A percentile compares a stretch with the other conserved stretches of the same genome.
Evolutionary conservation across 2,797 vertebrate species (phyloP).

Genomic region (Cygnus olor): DNA sequence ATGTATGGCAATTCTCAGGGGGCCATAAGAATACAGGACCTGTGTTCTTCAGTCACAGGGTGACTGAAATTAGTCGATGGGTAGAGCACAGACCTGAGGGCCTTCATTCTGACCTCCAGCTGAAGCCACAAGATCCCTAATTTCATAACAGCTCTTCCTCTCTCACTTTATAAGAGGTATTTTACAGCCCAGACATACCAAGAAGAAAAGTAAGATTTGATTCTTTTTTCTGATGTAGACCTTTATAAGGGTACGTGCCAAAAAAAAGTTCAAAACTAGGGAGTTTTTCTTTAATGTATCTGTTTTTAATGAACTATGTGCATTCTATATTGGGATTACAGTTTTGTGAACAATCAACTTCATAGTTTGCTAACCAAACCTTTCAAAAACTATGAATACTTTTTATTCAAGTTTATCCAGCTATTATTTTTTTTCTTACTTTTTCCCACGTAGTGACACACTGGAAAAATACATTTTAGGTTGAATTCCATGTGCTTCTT

Average conservation of each 20-base stretch:
- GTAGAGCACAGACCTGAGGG: not conserved
- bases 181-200: not conserved
- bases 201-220: not conserved
- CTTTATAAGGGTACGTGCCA: fast-evolving
- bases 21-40: not conserved
- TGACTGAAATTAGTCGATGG: not conserved
- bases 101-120: not conserved
- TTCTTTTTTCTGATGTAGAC: not conserved
- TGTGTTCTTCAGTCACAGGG: not conserved
- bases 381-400: not conserved
- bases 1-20: not conserved
- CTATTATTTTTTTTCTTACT: not conserved
- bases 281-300: not conserved
- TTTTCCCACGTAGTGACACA: not conserved
- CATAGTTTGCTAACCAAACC: not conserved
- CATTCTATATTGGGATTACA: not conserved
- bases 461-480: not conserved
- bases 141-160: not conserved
- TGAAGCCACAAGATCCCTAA: not conserved
- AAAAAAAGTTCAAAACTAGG: not conserved
- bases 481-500: not conserved
- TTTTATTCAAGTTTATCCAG: not conserved
- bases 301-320: not conserved
- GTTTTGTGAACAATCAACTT: not conserved
- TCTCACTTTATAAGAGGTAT: fast-evolving